Conservation (phyloP, 2,888 invertebrate species). For the Pterostichus niger region DNA sequence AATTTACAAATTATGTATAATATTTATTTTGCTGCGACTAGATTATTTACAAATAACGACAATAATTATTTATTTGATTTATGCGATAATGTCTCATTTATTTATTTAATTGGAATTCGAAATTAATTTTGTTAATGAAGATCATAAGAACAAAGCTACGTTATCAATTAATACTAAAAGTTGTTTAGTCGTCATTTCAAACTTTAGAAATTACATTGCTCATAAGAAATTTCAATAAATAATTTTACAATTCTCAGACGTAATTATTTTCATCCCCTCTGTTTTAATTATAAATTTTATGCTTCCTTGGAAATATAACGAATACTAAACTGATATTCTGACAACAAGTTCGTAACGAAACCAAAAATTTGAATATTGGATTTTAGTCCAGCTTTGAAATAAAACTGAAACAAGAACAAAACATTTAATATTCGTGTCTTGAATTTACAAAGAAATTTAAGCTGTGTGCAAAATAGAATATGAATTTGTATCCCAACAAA, state of each 20-base stretch:
- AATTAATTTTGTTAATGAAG: no score
- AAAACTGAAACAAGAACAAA: slow-evolving; percentile 28
- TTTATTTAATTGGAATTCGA: no score
- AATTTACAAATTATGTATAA: no score
- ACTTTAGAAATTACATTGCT: slow-evolving; percentile 23
- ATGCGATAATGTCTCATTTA: no score
- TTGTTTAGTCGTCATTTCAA: not conserved
- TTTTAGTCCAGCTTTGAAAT: slow-evolving; percentile 24
- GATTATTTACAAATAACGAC: no score
- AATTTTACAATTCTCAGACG: slow-evolving; percentile 36
- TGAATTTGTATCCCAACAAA: no score
- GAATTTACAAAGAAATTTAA: slow-evolving; percentile 22
- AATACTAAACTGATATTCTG: slow-evolving; percentile 20
- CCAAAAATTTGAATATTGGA: slow-evolving; percentile 41
- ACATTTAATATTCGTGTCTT: not conserved
- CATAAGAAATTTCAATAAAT: slow-evolving; percentile 15
- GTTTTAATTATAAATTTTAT: slow-evolving; percentile 42
- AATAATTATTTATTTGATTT: no score
- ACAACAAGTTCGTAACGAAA: slow-evolving; percentile 6
- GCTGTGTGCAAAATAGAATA: not conserved
- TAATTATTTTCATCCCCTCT: slow-evolving; percentile 31
- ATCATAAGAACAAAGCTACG: not conserved
- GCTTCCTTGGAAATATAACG: slow-evolving; percentile 8
- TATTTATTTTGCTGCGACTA: no score
- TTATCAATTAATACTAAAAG: slow-evolving; percentile 3